Conservation (phyloP, 2,113 vertebrate species). For the Xyrauchen texanus region DNA sequence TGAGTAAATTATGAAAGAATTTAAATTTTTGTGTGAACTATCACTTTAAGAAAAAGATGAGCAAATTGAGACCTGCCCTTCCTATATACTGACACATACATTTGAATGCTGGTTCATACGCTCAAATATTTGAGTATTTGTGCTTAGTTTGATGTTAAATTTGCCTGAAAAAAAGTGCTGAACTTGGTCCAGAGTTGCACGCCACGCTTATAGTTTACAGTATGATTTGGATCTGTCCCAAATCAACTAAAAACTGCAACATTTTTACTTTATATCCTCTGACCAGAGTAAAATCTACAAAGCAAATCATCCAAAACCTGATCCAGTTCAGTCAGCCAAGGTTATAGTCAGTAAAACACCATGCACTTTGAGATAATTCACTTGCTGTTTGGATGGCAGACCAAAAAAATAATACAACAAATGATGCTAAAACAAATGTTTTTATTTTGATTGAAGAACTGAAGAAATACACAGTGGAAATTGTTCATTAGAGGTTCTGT, state of each 20-base stretch:
- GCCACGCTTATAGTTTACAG: neutral
- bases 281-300: too few relatives aligned
- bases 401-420: neutral
- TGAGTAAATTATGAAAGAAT: too few relatives aligned
- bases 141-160: neutral
- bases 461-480: neutral
- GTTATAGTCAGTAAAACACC: too few relatives aligned
- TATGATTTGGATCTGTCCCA: too few relatives aligned
- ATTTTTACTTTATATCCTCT: too few relatives aligned
- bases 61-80: neutral
- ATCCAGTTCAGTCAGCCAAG: neutral
- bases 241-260: too few relatives aligned
- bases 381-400: too few relatives aligned
- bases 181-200: neutral
- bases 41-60: neutral
- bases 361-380: too few relatives aligned
- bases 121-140: neutral
- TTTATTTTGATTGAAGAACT: neutral
- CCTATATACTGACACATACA: neutral
- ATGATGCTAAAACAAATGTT: neutral
- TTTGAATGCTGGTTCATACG: neutral
- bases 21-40: too few relatives aligned
- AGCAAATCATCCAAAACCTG: neutral
- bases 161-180: too few relatives aligned
- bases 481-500: neutral